Percentiles rank a stretch among this genome's conserved stretches.
phyloP scores from a whole-genome alignment of 1,140 invertebrate species.

The Chymomyza costata region DNA sequence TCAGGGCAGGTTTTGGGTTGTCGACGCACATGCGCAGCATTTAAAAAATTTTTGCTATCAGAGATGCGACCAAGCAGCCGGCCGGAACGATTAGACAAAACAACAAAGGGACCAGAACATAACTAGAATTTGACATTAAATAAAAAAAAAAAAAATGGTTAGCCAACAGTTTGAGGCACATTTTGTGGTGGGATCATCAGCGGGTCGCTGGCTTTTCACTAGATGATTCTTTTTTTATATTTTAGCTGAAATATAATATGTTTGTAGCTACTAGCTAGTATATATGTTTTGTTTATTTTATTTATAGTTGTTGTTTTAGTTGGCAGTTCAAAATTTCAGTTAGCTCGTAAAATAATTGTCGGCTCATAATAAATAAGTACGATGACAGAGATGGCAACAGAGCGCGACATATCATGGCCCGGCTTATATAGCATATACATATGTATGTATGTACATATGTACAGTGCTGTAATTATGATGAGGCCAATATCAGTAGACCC shows the following conservation, averaged over 20 bases:
- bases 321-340: slow-evolving; percentile 35
- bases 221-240: too few species aligned
- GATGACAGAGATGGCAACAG: slow-evolving; percentile 39
- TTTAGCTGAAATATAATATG: background rate
- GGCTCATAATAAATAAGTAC: slow-evolving; percentile 26
- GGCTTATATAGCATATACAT: slow-evolving; percentile 27
- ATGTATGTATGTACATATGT: background rate
- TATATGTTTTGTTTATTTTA: slow-evolving; percentile 38
- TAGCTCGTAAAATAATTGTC: slow-evolving; percentile 68
- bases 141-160: slow-evolving; percentile 5
- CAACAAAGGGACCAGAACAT: slow-evolving; percentile 1
- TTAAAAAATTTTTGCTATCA: slow-evolving; percentile 46
- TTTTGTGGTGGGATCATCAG: too few species aligned
- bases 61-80: slow-evolving; percentile 58
- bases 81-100: slow-evolving; percentile 39
- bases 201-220: too few species aligned
- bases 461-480: slow-evolving; percentile 67
- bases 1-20: slow-evolving; percentile 26
- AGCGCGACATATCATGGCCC: slow-evolving; percentile 67
- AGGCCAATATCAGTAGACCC: slow-evolving; percentile 66
- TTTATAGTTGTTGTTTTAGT: slow-evolving; percentile 19
- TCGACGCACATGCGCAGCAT: slow-evolving; percentile 30
- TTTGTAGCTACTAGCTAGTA: slow-evolving; percentile 17
- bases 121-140: slow-evolving; percentile 52
- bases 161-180: too few species aligned